These are phyloP conservation scores for Podocnemis expansa DNA, from an alignment of 2,113 vertebrate genomes.

Conservation along the genomic window DNA sequence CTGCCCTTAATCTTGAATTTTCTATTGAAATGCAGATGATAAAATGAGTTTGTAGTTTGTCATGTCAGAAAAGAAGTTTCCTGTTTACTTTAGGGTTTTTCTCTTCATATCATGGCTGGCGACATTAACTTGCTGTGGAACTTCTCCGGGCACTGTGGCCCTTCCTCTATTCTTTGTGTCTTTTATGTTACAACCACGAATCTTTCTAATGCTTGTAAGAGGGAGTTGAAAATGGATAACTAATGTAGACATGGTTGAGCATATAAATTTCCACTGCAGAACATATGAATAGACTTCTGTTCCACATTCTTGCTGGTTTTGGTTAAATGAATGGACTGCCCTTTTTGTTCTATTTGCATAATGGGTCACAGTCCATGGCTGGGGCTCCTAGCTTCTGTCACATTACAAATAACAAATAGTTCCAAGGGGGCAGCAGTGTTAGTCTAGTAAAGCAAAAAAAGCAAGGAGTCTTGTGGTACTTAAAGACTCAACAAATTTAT, in stretches of 20 bases:
- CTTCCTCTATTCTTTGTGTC: not conserved
- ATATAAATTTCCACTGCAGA: slow-evolving; percentile 4
- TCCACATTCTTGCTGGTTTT: not conserved
- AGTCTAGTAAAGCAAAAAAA: no score
- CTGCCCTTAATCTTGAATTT: accelerated
- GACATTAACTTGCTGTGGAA: not conserved
- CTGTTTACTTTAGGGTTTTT: not conserved
- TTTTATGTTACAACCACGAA: not conserved
- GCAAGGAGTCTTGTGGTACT: no score
- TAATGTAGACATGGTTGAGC: not conserved
- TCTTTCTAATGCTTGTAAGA: accelerated
- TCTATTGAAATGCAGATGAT: not conserved
- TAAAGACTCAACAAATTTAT: no score
- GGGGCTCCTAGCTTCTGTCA: not conserved
- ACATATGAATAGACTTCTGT: not conserved
- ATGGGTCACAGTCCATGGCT: not conserved
- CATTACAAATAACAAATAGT: not conserved
- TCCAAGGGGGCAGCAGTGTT: no score
- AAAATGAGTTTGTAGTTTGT: not conserved
- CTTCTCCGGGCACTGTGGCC: not conserved
- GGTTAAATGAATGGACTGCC: not conserved
- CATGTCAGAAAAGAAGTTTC: not conserved
- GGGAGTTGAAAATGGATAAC: not conserved
- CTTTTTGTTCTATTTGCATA: accelerated
- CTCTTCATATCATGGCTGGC: not conserved